These are phyloP conservation scores for Drosophila pachea DNA, from an alignment of 1,140 invertebrate genomes.

Conservation along the genomic window DNA sequence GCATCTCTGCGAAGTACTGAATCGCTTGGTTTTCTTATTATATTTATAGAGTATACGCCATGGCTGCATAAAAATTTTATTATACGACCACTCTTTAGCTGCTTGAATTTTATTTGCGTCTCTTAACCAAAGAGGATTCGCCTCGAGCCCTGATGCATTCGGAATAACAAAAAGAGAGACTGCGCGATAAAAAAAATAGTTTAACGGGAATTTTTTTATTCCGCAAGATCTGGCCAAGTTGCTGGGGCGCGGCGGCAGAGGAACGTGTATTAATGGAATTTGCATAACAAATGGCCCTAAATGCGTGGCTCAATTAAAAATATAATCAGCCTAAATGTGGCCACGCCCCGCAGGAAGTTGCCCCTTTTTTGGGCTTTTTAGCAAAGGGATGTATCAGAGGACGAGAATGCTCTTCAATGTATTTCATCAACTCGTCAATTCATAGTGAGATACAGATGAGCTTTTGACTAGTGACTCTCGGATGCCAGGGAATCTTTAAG, in stretches of 20 bases:
- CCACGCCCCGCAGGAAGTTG: slow-evolving; percentile 6
- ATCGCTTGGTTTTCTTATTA: slow-evolving; percentile 39
- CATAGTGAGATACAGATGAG: not conserved
- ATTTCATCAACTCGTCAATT: too few relatives aligned
- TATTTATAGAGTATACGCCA: slow-evolving; percentile 36
- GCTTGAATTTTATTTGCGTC: slow-evolving; percentile 27
- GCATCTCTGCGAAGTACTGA: slow-evolving; percentile 17
- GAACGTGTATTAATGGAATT: not conserved
- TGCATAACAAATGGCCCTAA: slow-evolving; percentile 29
- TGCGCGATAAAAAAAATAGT: slow-evolving; percentile 2
- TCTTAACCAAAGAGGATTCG: not conserved
- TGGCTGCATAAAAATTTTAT: slow-evolving; percentile 48
- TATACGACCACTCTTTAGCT: slow-evolving; percentile 35
- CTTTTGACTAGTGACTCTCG: not conserved
- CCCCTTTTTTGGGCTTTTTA: too few relatives aligned
- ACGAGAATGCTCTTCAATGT: not conserved
- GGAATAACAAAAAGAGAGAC: not conserved
- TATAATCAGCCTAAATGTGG: slow-evolving; percentile 13
- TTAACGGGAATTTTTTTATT: not conserved
- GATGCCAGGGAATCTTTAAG: not conserved
- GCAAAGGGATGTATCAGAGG: not conserved
- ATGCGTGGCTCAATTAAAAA: slow-evolving; percentile 26
- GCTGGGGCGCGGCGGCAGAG: too few relatives aligned
- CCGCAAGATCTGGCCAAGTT: too few relatives aligned
- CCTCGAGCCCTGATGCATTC: not conserved